Percentiles rank a stretch among this genome's conserved stretches.
Evolutionary conservation across 2,797 vertebrate species (phyloP).

Genomic region (Xenops minutus): DNA sequence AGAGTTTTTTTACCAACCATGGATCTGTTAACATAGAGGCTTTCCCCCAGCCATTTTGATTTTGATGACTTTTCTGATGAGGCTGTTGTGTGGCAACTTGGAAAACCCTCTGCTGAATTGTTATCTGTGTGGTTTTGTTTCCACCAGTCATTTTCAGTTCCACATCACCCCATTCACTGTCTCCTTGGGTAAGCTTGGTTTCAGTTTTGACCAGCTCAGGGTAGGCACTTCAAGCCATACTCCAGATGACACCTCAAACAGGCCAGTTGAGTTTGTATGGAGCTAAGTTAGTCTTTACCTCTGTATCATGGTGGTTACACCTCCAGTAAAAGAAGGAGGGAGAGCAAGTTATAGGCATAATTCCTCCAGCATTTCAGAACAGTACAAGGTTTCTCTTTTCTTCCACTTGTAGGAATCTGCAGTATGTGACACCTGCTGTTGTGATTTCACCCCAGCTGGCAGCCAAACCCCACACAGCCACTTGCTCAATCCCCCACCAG

Average conservation of each 20-base stretch:
- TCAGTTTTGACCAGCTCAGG: neutral
- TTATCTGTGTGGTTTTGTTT: neutral
- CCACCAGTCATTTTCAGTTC: neutral
- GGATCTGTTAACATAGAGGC: neutral
- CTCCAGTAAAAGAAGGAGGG: neutral
- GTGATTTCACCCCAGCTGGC: neutral
- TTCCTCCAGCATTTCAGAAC: neutral
- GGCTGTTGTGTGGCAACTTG: neutral
- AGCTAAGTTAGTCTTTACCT: neutral
- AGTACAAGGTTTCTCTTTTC: neutral
- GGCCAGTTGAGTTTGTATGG: neutral
- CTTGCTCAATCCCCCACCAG: neutral
- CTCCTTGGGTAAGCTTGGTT: neutral
- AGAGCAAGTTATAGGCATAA: neutral
- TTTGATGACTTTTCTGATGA: neutral
- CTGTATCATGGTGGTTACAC: neutral
- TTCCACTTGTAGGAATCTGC: neutral
- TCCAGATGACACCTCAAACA: neutral
- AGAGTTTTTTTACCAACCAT: accelerated
- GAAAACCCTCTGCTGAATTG: neutral
- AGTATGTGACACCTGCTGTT: neutral
- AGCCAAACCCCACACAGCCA: too few species aligned
- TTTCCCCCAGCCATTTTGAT: neutral
- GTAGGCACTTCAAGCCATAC: neutral
- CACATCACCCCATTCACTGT: neutral